Evolutionary conservation across 1,140 invertebrate genomes (phyloP).

Genomic region (Eufriesea mexicana): DNA sequence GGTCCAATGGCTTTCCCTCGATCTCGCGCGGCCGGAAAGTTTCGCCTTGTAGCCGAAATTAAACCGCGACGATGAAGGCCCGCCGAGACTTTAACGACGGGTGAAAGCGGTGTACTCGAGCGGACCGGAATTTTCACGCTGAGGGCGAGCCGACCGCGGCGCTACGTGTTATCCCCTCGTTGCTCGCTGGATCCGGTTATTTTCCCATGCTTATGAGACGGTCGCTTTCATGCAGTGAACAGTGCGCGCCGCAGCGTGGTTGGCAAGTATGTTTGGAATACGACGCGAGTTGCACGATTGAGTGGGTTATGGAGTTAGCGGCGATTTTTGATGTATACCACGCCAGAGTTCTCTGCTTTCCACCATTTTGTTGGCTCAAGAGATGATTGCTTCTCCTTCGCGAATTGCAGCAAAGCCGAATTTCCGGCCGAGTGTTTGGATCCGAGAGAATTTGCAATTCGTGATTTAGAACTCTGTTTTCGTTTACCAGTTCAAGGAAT

Average conservation of each 20-base stretch:
- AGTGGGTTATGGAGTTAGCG: not conserved
- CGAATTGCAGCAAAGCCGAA: too few relatives aligned
- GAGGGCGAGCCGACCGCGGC: not conserved
- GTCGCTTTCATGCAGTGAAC: not conserved
- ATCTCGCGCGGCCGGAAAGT: slow-evolving; percentile 67
- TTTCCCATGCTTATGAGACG: not conserved
- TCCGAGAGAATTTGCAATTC: too few relatives aligned
- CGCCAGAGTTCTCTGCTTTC: not conserved
- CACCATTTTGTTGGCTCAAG: not conserved
- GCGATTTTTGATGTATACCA: not conserved
- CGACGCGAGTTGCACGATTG: not conserved
- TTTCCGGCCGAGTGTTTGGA: too few relatives aligned
- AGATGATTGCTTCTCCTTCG: too few relatives aligned
- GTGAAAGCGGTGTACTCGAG: slow-evolving; percentile 41
- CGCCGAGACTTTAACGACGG: slow-evolving; percentile 61
- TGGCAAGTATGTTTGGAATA: not conserved
- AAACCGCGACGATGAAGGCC: slow-evolving; percentile 68
- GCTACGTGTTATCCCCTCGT: too few relatives aligned
- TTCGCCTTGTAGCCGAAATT: slow-evolving; percentile 74
- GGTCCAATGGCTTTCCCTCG: slow-evolving; percentile 55
- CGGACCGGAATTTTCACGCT: slow-evolving; percentile 44
- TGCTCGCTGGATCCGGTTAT: not conserved
- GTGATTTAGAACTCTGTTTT: too few relatives aligned
- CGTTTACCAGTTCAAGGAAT: too few relatives aligned
- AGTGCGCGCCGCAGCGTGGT: not conserved